Evolutionary conservation across 2,888 invertebrate genomes (phyloP).

Genomic region (Coleophora flavipennella): DNA sequence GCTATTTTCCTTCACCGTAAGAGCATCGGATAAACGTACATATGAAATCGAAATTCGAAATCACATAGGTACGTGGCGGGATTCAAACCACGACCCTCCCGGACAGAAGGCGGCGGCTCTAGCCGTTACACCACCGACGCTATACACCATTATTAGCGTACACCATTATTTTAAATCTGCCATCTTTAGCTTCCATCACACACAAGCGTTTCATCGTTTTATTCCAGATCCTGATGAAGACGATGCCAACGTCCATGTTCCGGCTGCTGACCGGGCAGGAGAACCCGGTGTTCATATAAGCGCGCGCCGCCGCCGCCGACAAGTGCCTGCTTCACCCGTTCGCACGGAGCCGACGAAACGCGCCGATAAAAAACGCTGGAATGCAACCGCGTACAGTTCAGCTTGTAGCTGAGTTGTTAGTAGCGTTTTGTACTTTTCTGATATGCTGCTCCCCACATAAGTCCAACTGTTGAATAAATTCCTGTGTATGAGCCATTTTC

Average conservation of each 20-base stretch:
- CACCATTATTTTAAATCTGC: neutral
- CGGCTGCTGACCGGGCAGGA: slow-evolving; percentile 98
- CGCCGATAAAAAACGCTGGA: neutral
- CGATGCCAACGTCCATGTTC: slow-evolving; percentile 99
- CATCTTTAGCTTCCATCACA: neutral
- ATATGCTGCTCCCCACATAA: too few species aligned
- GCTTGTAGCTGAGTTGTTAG: neutral
- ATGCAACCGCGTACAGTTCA: neutral
- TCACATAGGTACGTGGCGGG: too few species aligned
- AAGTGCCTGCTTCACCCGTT: slow-evolving; percentile 72
- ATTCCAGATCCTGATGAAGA: slow-evolving; percentile 97
- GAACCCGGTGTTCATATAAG: slow-evolving; percentile 97
- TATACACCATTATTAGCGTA: neutral
- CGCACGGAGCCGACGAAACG: neutral
- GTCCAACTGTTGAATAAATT: too few species aligned
- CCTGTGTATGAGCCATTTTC: too few species aligned
- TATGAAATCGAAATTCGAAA: too few species aligned
- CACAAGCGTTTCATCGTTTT: too few species aligned
- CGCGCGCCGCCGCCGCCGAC: slow-evolving; percentile 47
- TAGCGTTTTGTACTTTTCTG: too few species aligned
- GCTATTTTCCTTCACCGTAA: too few species aligned
- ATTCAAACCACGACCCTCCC: too few species aligned
- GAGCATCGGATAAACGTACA: too few species aligned
- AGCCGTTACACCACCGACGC: neutral
- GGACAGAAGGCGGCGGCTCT: too few species aligned